Conservation (phyloP, 2,797 vertebrate species). For the Anabas testudineus region DNA sequence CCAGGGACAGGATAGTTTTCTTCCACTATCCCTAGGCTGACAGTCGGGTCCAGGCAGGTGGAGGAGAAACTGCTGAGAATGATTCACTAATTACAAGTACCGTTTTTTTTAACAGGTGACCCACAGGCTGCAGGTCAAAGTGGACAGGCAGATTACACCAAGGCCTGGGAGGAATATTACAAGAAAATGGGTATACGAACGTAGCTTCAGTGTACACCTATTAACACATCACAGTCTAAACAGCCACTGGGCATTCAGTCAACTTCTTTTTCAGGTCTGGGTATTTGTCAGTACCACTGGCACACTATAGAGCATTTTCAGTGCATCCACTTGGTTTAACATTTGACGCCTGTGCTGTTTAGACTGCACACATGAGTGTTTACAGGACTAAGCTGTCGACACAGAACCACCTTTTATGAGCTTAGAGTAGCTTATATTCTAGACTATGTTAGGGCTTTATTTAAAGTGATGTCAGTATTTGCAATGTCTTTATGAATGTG, state of each 20-base stretch:
- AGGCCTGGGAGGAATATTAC: conserved; percentile 99
- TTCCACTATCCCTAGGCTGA: conserved; percentile 65
- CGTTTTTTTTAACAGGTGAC: conserved; percentile 92
- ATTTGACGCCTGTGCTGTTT: conserved; percentile 78
- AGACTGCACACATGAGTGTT: conserved; percentile 74
- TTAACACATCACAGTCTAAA: conserved; percentile 80
- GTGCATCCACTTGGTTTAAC: conserved; percentile 59
- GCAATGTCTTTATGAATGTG: conserved; percentile 44
- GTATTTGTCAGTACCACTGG: conserved; percentile 49
- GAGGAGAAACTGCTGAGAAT: conserved; percentile 76
- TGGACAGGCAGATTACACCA: conserved; percentile 99
- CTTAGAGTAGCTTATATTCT: conserved; percentile 51
- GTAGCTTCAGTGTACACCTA: conserved; percentile 83
- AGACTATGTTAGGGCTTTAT: conserved; percentile 42
- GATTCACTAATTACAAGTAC: conserved; percentile 87
- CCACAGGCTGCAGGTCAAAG: conserved; percentile 96
- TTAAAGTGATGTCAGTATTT: conserved; percentile 53
- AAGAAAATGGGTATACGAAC: conserved; percentile 97
- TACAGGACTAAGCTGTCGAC: conserved; percentile 71
- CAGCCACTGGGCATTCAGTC: conserved; percentile 67
- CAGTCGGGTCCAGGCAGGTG: conserved; percentile 72
- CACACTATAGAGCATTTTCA: conserved; percentile 60
- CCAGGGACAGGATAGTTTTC: conserved; percentile 69
- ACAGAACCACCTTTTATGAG: conserved; percentile 64
- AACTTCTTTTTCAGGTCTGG: conserved; percentile 70